Evolutionary conservation across 2,888 invertebrate genomes (phyloP).

Genomic region (Cosmopolites sordidus): DNA sequence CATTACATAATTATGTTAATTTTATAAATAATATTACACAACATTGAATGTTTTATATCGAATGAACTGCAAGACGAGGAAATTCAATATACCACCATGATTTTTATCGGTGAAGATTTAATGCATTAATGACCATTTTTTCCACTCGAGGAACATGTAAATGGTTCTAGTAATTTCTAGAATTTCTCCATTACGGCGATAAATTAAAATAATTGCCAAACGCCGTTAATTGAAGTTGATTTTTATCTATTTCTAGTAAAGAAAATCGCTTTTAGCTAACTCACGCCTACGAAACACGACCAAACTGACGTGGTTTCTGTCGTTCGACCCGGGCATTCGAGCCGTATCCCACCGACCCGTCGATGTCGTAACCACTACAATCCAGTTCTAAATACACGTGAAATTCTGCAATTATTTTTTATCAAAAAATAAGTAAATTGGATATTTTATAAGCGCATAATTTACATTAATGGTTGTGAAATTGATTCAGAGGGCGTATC

Average conservation of each 20-base stretch:
- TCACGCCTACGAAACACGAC: neutral
- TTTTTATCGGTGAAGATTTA: too few relatives aligned
- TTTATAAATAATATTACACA: too few relatives aligned
- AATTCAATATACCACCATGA: too few relatives aligned
- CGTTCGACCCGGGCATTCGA: too few relatives aligned
- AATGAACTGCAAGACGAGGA: too few relatives aligned
- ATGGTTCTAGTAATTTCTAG: neutral
- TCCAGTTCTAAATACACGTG: neutral
- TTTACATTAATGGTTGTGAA: neutral
- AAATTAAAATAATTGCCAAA: constrained; percentile 11
- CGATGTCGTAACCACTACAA: neutral
- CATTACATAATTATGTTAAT: too few relatives aligned
- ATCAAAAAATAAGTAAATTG: neutral
- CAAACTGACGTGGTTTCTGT: too few relatives aligned
- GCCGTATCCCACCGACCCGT: neutral
- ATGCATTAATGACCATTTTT: too few relatives aligned
- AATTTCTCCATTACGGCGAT: neutral
- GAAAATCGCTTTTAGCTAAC: constrained; percentile 2
- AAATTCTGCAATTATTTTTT: neutral
- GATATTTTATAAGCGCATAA: neutral
- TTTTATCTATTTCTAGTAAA: constrained; percentile 7
- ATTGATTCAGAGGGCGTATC: neutral
- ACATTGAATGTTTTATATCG: too few relatives aligned
- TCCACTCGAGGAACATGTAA: too few relatives aligned
- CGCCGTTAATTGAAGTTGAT: constrained; percentile 13